A percentile compares a stretch with the other conserved stretches of the same genome.
phyloP scores from a whole-genome alignment of 2,113 vertebrate species.

The Illadopsis cleaveri region DNA sequence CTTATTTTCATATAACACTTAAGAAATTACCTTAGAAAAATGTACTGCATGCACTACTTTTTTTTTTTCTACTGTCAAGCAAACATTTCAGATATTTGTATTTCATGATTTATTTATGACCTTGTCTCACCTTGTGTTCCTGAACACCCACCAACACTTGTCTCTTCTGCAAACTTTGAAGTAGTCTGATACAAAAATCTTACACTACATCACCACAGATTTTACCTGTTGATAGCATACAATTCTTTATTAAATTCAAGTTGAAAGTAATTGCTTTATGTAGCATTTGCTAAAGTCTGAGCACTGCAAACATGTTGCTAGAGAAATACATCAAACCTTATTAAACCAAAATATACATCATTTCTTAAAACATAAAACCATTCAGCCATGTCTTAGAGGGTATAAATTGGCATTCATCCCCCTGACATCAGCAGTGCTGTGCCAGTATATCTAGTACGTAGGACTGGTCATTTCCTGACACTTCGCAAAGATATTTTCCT shows the following conservation, averaged over 20 bases:
- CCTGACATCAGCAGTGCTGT: not conserved
- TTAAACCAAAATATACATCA: not conserved
- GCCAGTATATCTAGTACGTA: not conserved
- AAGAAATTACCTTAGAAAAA: not conserved
- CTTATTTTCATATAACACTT: not conserved
- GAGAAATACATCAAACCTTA: not conserved
- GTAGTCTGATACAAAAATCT: not conserved
- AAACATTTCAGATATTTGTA: not conserved
- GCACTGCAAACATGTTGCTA: not conserved
- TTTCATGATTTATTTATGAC: not conserved
- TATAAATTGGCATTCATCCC: not conserved
- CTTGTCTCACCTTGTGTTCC: not conserved
- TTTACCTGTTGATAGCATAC: not conserved
- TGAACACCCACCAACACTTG: not conserved
- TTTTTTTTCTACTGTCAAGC: not conserved
- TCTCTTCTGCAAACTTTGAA: not conserved
- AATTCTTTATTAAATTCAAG: not conserved
- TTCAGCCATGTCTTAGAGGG: not conserved
- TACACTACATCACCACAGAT: not conserved
- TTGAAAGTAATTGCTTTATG: not conserved
- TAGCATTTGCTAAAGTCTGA: not conserved
- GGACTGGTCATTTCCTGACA: not conserved
- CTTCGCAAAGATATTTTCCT: not conserved
- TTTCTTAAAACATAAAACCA: not conserved
- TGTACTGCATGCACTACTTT: not conserved